Evolutionary conservation across 2,888 invertebrate species (phyloP).

Genomic region (Dromius quadrimaculatus): DNA sequence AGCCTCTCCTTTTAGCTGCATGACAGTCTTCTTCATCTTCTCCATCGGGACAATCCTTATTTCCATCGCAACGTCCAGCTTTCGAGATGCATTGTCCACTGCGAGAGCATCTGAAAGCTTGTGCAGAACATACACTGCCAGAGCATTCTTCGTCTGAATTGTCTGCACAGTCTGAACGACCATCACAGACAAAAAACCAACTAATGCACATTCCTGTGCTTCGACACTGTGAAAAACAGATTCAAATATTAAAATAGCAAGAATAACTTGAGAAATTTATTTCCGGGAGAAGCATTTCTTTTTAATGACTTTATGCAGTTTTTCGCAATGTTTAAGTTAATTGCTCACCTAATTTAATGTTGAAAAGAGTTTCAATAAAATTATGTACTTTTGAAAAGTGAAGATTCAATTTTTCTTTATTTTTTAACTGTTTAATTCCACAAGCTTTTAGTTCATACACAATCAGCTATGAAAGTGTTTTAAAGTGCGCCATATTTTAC

Average conservation of each 20-base stretch:
- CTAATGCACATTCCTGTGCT: conserved; percentile 89
- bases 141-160: conserved; percentile 89
- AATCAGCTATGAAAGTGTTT: no score
- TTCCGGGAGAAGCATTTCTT: not conserved
- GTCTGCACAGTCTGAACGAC: conserved; percentile 85
- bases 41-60: conserved; percentile 80
- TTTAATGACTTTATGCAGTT: no score
- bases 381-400: no score
- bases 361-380: no score
- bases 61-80: conserved; percentile 85
- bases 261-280: no score
- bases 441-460: no score
- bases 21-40: conserved; percentile 80
- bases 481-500: no score
- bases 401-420: not conserved
- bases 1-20: conserved; percentile 67
- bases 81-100: conserved; percentile 81
- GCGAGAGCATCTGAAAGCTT: conserved; percentile 79
- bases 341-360: not conserved
- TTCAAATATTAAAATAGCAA: no score
- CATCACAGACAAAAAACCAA: conserved; percentile 94
- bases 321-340: not conserved
- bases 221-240: conserved; percentile 76
- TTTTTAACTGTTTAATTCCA: not conserved
- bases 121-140: conserved; percentile 75